Evolutionary conservation across 2,888 invertebrate genomes (phyloP), one percentile per base, ranked within the genome.

Genomic region (Eulithis testata): DNA sequence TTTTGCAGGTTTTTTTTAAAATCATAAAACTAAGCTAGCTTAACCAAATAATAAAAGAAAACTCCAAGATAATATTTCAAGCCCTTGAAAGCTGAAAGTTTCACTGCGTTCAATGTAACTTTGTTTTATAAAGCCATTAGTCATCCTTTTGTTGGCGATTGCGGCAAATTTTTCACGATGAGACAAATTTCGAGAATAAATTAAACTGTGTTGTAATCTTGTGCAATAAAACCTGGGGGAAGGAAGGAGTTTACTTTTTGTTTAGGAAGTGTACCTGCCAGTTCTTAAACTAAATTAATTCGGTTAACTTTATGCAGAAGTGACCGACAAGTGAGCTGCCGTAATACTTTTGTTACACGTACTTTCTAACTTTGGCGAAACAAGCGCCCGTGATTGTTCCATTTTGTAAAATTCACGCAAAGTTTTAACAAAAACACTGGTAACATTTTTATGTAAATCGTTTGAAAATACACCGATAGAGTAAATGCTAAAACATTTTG

Each of bases 111-210:
- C 82, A 79, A 76, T 85, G 86, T 85, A 90, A 91, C 91, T 91
- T 91, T 91, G 90, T 91, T 90, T 89, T 82, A 88, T 79, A 82
- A 83, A 87, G 84, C 85, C 85, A 91, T 91, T 91, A 88, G 77
- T 92, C 91, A 91, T 90, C 87, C 92, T 91, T 91, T 92, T 92
- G 92, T 92, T 88, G 83, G 91, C 89, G 81, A 88, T 88, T 85
- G 86, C 83, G 86, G 84, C 76, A 84, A 89, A 91, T 90, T 91
- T 92, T 92, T 91, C 90, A 87, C 82, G 89, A 88, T 87, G 91
- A 89, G 91, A 92, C 91, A 91, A 91, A 91, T 92, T 92, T 90
- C 73, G 87, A 83, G 90, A 88, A 91, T 91, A 92, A 92, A 91
- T 91, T 91, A 90, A 67, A 90, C 84, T 87, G 76, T 85, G 86